Percentiles rank a stretch among this genome's conserved stretches.
phyloP scores from a whole-genome alignment of 2,888 invertebrate genomes.

The Amblyjoppa proteus region DNA sequence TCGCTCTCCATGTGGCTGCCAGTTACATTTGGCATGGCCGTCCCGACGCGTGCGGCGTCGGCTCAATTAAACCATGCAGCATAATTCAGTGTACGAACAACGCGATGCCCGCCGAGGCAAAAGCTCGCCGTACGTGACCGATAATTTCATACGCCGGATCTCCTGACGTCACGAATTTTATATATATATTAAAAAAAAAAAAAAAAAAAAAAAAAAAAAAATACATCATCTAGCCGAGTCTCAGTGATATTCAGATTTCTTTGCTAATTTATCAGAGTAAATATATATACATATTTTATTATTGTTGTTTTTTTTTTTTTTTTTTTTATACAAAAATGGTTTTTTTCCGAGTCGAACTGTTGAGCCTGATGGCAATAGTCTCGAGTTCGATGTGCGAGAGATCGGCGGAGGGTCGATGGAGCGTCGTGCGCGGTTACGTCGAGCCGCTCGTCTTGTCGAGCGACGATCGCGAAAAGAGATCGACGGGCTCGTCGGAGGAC shows the following conservation, averaged over 20 bases:
- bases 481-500: not conserved
- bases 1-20: constrained; percentile 79
- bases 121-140: constrained; percentile 27
- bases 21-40: constrained; percentile 76
- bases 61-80: constrained; percentile 77
- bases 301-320: not conserved
- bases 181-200: not conserved
- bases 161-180: constrained; percentile 5
- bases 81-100: constrained; percentile 64
- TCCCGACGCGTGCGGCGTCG: constrained; percentile 74
- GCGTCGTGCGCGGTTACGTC: constrained; percentile 70
- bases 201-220: too few species aligned
- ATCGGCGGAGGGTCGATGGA: constrained; percentile 51
- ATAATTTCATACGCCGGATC: constrained; percentile 50
- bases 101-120: constrained; percentile 55
- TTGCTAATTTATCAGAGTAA: too few species aligned
- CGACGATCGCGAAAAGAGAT: constrained; percentile 63
- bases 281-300: too few species aligned
- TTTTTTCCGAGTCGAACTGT: constrained; percentile 10
- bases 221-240: not conserved
- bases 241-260: not conserved
- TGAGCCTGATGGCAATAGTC: constrained; percentile 28
- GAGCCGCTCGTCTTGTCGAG: constrained; percentile 73
- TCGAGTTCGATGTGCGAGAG: constrained; percentile 46
- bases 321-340: constrained; percentile 6